A percentile compares a stretch with the other conserved stretches of the same genome.
Evolutionary conservation across 2,888 invertebrate species (phyloP).

Genomic region (Desoria tigrina): DNA sequence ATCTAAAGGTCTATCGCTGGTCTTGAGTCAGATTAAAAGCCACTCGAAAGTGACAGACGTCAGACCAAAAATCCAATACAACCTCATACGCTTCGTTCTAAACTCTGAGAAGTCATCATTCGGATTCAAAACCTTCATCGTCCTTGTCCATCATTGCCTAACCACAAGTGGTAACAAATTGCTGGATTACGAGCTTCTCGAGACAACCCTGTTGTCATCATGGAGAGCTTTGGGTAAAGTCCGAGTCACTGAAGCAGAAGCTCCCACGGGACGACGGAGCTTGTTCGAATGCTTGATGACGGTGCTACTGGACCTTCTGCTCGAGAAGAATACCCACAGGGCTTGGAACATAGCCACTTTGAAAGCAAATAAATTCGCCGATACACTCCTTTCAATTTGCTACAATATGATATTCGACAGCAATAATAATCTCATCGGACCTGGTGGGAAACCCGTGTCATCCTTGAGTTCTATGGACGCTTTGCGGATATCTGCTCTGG

Average conservation of each 20-base stretch:
- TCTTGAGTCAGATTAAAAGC: constrained; percentile 48
- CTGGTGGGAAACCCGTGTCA: neutral
- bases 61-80: constrained; percentile 42
- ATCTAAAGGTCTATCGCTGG: constrained; percentile 48
- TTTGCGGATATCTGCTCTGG: constrained; percentile 40
- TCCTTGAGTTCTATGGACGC: constrained; percentile 39
- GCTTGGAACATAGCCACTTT: constrained; percentile 48
- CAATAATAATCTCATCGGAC: neutral
- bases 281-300: constrained; percentile 50
- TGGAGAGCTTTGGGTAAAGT: constrained; percentile 44
- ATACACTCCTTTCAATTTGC: constrained; percentile 49
- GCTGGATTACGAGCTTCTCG: constrained; percentile 49
- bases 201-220: constrained; percentile 45
- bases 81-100: constrained; percentile 51
- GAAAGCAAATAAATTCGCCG: constrained; percentile 47
- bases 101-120: constrained; percentile 45
- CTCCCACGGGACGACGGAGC: constrained; percentile 47
- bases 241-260: constrained; percentile 46
- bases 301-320: constrained; percentile 47
- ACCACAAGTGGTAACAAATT: constrained; percentile 46
- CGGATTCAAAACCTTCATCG: constrained; percentile 50
- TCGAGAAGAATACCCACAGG: constrained; percentile 46
- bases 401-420: constrained; percentile 44
- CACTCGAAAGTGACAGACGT: constrained; percentile 49
- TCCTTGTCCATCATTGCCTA: constrained; percentile 47